These are phyloP conservation scores for Cheiracanthium punctorium DNA, from an alignment of 2,888 invertebrate species.

Conservation along the genomic window DNA sequence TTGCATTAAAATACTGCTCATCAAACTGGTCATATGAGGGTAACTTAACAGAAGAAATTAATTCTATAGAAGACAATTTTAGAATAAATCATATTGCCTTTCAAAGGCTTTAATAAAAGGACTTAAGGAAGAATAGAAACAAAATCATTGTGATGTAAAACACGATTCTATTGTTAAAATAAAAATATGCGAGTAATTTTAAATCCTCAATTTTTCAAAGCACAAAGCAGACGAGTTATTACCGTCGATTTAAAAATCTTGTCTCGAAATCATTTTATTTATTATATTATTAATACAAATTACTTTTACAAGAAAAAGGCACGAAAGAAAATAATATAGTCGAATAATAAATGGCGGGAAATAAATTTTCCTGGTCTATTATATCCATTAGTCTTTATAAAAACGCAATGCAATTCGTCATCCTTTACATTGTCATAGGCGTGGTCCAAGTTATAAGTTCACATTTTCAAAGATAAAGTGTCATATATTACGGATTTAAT, in stretches of 20 bases:
- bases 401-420: neutral
- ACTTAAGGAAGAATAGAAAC: too few relatives aligned
- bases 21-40: too few relatives aligned
- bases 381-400: slow-evolving; percentile 8
- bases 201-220: too few relatives aligned
- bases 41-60: too few relatives aligned
- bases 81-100: too few relatives aligned
- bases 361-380: neutral
- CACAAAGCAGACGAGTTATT: neutral
- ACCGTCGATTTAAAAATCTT: neutral
- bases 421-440: slow-evolving; percentile 10
- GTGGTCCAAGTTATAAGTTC: neutral
- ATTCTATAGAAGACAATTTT: too few relatives aligned
- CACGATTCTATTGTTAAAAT: too few relatives aligned
- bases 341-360: neutral
- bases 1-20: too few relatives aligned
- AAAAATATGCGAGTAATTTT: too few relatives aligned
- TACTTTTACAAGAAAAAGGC: neutral
- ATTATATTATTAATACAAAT: neutral
- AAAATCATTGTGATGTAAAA: too few relatives aligned
- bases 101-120: too few relatives aligned
- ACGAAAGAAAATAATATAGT: neutral
- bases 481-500: slow-evolving; percentile 2
- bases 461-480: neutral
- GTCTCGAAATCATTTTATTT: neutral